A percentile compares a stretch with the other conserved stretches of the same genome.
Evolutionary conservation across 2,113 vertebrate genomes (phyloP).

Genomic region (Jacana jacana): DNA sequence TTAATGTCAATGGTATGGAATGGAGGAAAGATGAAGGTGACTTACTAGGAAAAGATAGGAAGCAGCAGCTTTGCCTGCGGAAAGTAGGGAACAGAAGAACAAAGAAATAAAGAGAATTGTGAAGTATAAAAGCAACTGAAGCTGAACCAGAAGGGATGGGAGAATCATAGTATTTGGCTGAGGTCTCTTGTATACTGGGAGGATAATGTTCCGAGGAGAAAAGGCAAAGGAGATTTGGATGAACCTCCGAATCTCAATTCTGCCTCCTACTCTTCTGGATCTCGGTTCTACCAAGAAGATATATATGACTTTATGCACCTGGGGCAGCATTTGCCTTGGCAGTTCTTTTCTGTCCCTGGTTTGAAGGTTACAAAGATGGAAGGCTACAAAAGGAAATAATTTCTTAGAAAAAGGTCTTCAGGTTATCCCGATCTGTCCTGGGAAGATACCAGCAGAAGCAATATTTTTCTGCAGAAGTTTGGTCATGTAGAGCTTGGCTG

Average conservation of each 20-base stretch:
- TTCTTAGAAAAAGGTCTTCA: neutral
- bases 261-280: neutral
- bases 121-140: conserved; percentile 1
- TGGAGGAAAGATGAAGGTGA: neutral
- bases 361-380: neutral
- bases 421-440: neutral
- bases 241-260: neutral
- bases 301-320: neutral
- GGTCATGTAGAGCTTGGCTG: neutral
- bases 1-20: neutral
- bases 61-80: neutral
- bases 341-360: neutral
- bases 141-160: neutral
- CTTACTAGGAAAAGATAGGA: neutral
- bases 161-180: neutral
- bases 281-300: neutral
- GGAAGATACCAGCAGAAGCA: neutral
- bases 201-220: neutral
- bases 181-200: neutral
- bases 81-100: neutral
- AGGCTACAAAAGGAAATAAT: neutral
- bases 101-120: neutral
- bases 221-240: neutral
- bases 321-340: neutral
- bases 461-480: neutral